Base-by-base conservation (phyloP, 1,140 invertebrate genomes). In the Penaeus japonicus region DNA sequence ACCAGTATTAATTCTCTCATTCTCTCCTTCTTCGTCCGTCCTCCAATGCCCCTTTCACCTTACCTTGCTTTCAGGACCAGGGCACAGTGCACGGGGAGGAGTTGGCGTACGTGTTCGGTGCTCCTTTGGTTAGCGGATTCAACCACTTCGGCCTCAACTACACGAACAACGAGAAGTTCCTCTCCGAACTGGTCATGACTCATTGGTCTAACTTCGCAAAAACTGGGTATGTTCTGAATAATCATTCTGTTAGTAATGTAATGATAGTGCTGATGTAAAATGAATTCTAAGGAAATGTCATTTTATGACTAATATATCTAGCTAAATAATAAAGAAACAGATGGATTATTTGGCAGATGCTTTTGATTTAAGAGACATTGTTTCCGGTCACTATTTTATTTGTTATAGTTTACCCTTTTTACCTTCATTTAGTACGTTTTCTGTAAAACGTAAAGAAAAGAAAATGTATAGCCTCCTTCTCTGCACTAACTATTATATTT, bases 191-290 rank as follows among this genome's bases (percentile, higher is more conserved):
- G 24, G 94, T 97, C 86, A 97, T 98, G 96, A 94, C 95, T 89
- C 95, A 96, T 92, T 97, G 96, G 96, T 95, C 96, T 54, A 98
- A 97, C 92, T 98, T 98, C 92, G 96, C 96, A 2, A 96, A 96
- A 93, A 96, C 95, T 73, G 97, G 97, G 97, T 94, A 91, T 92
- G 91, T 91, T 59, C 75, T 15, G 47, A 27, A 73, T 2, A 30
- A 27, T 4, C 30, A 27, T 32, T 22, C 4, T 27, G 17, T 65
- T 65, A 27, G n/a, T 65, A 24, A 65, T 24, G 30, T 4, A 24
- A 27, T 65, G 18, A 0, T 4, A 65, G 12, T 18, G 30, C n/a
- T 2, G 39, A 47, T 5, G 39, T 47, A 47, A 47, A 47, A 15
- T 47, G 4, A 47, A 47, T 47, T 47, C 47, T 47, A 47, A 47